Evolutionary conservation across 1,140 invertebrate genomes (phyloP).

Genomic region (Dryas iulia): DNA sequence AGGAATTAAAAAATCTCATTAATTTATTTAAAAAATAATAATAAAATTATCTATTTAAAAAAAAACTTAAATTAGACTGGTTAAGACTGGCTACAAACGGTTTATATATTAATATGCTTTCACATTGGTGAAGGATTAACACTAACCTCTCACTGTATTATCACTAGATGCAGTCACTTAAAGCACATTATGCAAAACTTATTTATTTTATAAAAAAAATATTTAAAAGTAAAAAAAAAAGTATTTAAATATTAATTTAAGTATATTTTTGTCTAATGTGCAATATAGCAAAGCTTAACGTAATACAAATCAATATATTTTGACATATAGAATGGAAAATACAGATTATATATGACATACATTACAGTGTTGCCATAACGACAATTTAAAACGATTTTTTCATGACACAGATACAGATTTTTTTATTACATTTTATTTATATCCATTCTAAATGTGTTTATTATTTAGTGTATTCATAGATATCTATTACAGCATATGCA

Average conservation of each 20-base stretch:
- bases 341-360: not conserved
- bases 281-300: not conserved
- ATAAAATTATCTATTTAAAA: too few species aligned
- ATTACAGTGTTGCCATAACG: not conserved
- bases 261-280: not conserved
- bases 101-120: not conserved
- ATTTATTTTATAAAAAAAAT: not conserved
- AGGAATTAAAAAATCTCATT: too few species aligned
- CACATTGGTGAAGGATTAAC: constrained; percentile 8
- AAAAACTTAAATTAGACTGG: too few species aligned
- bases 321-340: constrained; percentile 2
- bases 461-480: constrained; percentile 11
- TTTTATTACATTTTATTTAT: not conserved
- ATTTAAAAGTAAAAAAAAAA: not conserved
- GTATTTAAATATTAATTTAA: not conserved
- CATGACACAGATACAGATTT: not conserved
- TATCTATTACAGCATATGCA: constrained; percentile 15
- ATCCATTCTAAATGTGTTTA: constrained; percentile 7
- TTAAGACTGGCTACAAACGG: constrained; percentile 9
- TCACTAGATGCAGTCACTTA: constrained; percentile 17
- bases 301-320: not conserved
- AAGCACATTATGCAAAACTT: constrained; percentile 21
- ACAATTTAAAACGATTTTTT: not conserved
- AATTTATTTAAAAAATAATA: too few species aligned
- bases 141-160: constrained; percentile 11